phyloP scores from a whole-genome alignment of 2,797 vertebrate species.

The Orientallactaga sibirica region DNA sequence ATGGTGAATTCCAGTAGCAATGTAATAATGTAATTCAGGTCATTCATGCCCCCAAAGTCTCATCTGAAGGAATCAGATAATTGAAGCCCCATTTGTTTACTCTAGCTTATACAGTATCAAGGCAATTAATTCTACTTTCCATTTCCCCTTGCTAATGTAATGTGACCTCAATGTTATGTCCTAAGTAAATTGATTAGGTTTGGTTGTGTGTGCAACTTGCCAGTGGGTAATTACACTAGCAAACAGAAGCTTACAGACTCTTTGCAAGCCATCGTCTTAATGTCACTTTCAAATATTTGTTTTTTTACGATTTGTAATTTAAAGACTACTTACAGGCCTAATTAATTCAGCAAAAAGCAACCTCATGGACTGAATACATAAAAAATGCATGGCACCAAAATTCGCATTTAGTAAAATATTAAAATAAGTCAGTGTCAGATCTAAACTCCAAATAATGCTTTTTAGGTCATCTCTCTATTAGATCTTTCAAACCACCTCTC shows the following conservation, averaged over 20 bases:
- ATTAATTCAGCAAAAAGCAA: conserved; percentile 64
- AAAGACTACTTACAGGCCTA: conserved; percentile 61
- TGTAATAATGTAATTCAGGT: conserved; percentile 38
- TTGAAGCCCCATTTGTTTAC: conserved; percentile 63
- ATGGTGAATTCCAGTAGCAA: conserved; percentile 26
- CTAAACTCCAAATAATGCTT: neutral
- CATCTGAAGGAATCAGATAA: conserved; percentile 68
- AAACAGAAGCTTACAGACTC: conserved; percentile 39
- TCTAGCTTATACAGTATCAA: conserved; percentile 39
- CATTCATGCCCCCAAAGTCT: conserved; percentile 2
- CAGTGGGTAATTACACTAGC: conserved; percentile 48
- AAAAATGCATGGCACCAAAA: conserved; percentile 38
- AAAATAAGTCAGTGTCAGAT: neutral
- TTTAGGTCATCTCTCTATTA: neutral
- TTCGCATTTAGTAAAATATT: conserved; percentile 53
- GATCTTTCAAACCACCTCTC: neutral
- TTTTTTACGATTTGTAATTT: conserved; percentile 55
- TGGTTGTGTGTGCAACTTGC: conserved; percentile 42
- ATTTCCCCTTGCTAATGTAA: conserved; percentile 67
- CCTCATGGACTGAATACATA: neutral
- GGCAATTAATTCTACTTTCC: conserved; percentile 70
- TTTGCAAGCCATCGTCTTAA: neutral
- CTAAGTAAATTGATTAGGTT: conserved; percentile 62
- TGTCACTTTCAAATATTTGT: conserved; percentile 63
- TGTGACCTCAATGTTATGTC: conserved; percentile 63